phyloP scores from a whole-genome alignment of 37 sponge, comb jelly and placozoan genomes.

The Aplysina aerophoba region DNA sequence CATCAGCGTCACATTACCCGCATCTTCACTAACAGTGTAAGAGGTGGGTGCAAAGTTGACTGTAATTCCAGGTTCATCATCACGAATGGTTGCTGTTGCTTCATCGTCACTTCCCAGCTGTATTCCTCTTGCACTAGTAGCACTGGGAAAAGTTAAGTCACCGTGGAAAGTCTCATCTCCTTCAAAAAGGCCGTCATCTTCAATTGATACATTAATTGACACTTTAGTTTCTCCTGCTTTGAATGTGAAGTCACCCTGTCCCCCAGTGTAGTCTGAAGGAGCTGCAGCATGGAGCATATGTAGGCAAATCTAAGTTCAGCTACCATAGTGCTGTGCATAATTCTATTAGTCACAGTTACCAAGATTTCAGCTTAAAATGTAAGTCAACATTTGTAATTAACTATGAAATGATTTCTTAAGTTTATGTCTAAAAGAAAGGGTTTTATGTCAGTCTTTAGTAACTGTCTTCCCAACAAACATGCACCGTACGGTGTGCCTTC shows the following conservation, averaged over 20 bases:
- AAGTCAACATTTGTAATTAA: neutral
- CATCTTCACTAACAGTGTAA: conserved; percentile 26
- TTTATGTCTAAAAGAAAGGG: no score
- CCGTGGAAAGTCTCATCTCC: neutral
- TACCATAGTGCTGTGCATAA: no score
- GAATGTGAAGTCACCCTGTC: conserved; percentile 1
- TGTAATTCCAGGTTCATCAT: neutral
- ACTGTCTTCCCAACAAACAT: no score
- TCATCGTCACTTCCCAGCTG: neutral
- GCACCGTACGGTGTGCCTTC: no score
- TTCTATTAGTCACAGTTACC: no score
- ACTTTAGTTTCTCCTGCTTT: neutral
- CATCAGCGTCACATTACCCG: neutral
- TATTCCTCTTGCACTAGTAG: neutral
- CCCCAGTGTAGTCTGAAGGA: conserved; percentile 14
- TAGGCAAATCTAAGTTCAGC: no score
- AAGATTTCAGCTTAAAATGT: no score
- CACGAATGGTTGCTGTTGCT: neutral
- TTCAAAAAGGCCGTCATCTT: conserved; percentile 3
- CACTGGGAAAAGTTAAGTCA: neutral
- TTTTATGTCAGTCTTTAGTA: no score
- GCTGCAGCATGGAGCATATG: neutral
- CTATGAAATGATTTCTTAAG: no score
- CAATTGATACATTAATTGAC: neutral
- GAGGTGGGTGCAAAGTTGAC: neutral